phyloP scores from a whole-genome alignment of 2,113 vertebrate species.

The Nerophis lumbriciformis region DNA sequence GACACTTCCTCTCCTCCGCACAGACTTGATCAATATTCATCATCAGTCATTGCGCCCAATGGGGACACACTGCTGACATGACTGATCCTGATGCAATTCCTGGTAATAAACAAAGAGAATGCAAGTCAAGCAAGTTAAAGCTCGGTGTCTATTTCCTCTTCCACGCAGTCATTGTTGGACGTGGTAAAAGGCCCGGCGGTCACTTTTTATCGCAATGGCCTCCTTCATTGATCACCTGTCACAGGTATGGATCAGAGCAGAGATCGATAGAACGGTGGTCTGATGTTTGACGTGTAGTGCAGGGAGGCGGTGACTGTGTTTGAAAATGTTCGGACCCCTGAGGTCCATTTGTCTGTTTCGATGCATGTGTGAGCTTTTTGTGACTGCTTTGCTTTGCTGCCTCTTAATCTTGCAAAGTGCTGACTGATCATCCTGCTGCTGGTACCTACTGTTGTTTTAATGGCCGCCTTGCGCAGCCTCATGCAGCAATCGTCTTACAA shows the following conservation, averaged over 20 bases:
- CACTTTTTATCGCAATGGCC: conserved; percentile 24
- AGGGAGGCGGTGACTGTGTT: conserved; percentile 12
- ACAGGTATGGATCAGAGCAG: conserved; percentile 35
- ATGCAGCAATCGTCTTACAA: background rate
- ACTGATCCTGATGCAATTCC: conserved; percentile 47
- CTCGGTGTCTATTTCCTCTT: background rate
- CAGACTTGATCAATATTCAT: conserved; percentile 34
- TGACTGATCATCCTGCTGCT: conserved; percentile 7
- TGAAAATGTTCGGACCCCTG: conserved; percentile 30
- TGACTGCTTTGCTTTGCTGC: background rate
- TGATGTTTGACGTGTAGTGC: conserved; percentile 26
- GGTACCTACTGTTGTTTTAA: conserved; percentile 1
- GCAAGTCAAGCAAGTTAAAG: conserved; percentile 23
- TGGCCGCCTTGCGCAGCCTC: background rate
- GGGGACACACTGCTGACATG: conserved; percentile 21
- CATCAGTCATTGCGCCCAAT: conserved; percentile 33
- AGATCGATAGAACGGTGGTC: conserved; percentile 38
- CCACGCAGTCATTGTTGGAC: conserved; percentile 11
- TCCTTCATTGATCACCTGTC: conserved; percentile 41
- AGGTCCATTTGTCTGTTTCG: conserved; percentile 21
- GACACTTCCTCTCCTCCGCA: conserved; percentile 3
- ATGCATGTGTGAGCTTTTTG: background rate
- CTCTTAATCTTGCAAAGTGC: conserved; percentile 13
- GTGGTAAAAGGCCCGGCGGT: conserved; percentile 26
- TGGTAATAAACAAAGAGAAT: conserved; percentile 41